These are phyloP conservation scores for Athene cunicularia DNA, from an alignment of 2,113 vertebrate species.

Conservation along the genomic window DNA sequence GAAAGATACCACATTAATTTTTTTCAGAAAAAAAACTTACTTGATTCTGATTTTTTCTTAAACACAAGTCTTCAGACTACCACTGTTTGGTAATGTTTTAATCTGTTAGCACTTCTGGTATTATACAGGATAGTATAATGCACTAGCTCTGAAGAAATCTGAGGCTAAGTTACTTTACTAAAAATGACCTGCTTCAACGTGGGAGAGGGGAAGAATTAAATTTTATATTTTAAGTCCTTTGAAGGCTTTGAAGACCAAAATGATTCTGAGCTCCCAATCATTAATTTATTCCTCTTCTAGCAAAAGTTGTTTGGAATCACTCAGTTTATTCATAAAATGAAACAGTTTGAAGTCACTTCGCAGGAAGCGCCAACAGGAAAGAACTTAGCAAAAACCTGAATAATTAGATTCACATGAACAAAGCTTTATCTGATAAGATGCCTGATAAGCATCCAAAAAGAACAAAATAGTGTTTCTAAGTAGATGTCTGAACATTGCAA, in stretches of 20 bases:
- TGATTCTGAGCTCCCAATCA: background rate
- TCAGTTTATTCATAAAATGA: conserved; percentile 19
- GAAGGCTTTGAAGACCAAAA: background rate
- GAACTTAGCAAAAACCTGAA: conserved; percentile 22
- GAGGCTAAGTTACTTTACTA: background rate
- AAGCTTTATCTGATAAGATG: conserved; percentile 42
- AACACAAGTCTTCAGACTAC: background rate
- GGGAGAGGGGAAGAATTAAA: background rate
- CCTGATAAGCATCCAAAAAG: conserved; percentile 11
- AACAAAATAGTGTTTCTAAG: conserved; percentile 11
- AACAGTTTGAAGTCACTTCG: background rate
- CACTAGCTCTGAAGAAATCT: background rate
- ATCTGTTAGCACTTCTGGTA: background rate
- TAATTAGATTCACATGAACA: conserved; percentile 48
- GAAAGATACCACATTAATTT: background rate
- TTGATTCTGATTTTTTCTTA: background rate
- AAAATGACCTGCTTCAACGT: background rate
- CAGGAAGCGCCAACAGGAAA: conserved; percentile 29
- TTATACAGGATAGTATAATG: background rate
- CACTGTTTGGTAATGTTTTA: background rate
- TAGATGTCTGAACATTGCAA: background rate
- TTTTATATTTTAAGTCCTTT: background rate
- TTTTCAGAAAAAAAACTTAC: background rate
- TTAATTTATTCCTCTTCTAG: conserved; percentile 1
- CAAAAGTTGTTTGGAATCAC: background rate